Conservation (phyloP, 2,797 vertebrate species). For the Paramormyrops hopkinsi region DNA sequence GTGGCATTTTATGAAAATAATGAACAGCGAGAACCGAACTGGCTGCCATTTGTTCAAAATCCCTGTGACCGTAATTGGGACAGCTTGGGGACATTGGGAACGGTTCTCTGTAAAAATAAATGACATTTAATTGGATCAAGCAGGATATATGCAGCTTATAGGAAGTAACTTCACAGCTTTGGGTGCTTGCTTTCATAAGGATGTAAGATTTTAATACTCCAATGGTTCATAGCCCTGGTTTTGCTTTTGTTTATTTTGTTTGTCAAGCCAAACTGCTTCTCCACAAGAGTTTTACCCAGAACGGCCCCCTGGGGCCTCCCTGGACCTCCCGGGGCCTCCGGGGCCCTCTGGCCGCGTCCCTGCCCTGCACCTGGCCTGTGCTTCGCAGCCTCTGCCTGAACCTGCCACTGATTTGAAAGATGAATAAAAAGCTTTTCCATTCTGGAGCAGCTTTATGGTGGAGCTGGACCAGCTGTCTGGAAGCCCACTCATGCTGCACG, state of each 20-base stretch:
- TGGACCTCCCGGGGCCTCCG: not conserved
- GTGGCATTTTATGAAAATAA: not conserved
- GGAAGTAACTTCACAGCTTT: not conserved
- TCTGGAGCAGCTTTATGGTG: not conserved
- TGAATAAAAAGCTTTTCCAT: not conserved
- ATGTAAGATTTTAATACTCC: not conserved
- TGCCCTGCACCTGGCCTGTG: not conserved
- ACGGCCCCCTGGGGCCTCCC: not conserved
- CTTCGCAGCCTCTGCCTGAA: not conserved
- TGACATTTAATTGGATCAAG: not conserved
- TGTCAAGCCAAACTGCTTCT: not conserved
- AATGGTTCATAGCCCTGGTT: not conserved
- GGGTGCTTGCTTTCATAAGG: not conserved
- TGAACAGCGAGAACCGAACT: not conserved
- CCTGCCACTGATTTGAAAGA: not conserved
- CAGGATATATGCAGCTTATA: not conserved
- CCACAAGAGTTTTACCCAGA: not conserved
- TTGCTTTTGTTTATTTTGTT: not conserved
- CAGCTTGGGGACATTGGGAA: not conserved
- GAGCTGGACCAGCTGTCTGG: not conserved
- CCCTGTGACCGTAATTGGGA: not conserved
- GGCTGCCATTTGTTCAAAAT: not conserved
- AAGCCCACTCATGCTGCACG: not conserved
- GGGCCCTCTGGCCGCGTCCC: not conserved
- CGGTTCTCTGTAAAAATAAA: not conserved